Conservation (phyloP, 2,797 vertebrate genomes). For the Pyrocephalus nanus region DNA sequence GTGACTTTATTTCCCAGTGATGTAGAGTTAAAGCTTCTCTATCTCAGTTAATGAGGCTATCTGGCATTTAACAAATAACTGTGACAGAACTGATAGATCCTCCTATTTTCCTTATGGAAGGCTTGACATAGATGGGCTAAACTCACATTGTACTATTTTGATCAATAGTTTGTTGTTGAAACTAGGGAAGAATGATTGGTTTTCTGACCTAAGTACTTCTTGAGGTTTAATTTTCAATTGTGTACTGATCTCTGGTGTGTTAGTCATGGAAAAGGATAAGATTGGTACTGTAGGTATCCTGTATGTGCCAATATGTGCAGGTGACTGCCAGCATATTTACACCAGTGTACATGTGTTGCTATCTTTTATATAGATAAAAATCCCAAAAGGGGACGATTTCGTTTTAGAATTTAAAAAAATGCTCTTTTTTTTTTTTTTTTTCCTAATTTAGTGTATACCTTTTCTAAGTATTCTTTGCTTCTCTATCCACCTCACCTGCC, state of each 20-base stretch:
- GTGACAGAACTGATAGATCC: neutral
- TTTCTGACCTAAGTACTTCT: neutral
- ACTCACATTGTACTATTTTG: neutral
- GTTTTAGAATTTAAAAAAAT: constrained; percentile 5
- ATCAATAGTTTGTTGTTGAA: neutral
- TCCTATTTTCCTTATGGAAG: neutral
- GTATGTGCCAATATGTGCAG: neutral
- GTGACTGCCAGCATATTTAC: neutral
- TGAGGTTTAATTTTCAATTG: neutral
- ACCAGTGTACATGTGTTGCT: constrained; percentile 1
- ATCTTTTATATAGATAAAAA: neutral
- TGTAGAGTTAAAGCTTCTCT: neutral
- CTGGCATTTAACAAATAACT: neutral
- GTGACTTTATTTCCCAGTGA: neutral
- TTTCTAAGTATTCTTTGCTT: constrained; percentile 70
- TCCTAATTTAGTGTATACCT: constrained; percentile 8
- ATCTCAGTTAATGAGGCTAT: neutral
- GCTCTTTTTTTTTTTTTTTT: neutral
- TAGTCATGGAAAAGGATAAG: neutral
- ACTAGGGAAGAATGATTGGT: neutral
- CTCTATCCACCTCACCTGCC: constrained; percentile 61
- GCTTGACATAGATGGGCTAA: neutral
- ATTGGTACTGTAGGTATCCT: neutral
- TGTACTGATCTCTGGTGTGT: neutral
- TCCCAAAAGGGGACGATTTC: neutral